These are phyloP conservation scores for Calyptommatus sinebrachiatus DNA, from an alignment of 2,113 vertebrate genomes.

Conservation along the genomic window DNA sequence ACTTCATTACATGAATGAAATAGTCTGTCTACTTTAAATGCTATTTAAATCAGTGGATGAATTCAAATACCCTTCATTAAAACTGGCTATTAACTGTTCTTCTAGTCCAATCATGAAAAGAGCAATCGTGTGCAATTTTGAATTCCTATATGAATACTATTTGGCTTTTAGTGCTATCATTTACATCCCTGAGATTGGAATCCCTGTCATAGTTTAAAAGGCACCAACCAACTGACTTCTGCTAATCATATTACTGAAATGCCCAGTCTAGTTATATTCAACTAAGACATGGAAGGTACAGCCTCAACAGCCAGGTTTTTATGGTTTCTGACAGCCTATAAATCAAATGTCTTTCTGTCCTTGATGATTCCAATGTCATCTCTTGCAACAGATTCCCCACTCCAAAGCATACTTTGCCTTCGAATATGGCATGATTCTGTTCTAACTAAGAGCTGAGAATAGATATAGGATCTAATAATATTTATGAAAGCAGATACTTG, in stretches of 20 bases:
- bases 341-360: constrained; percentile 17
- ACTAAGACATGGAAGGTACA: background rate
- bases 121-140: background rate
- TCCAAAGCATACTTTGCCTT: constrained; percentile 8
- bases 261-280: constrained; percentile 26
- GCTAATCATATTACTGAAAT: constrained; percentile 13
- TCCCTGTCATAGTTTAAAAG: constrained; percentile 30
- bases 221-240: background rate
- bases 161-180: background rate
- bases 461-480: constrained; percentile 38
- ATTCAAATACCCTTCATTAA: constrained; percentile 13
- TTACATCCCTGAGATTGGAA: constrained; percentile 22
- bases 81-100: background rate
- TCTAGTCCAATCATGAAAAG: constrained; percentile 5
- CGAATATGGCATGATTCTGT: constrained; percentile 18
- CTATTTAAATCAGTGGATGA: constrained; percentile 1
- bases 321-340: constrained; percentile 27
- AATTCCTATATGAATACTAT: background rate
- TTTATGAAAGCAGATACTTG: constrained; percentile 12
- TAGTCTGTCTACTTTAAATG: background rate
- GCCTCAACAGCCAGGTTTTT: constrained; percentile 20
- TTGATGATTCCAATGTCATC: constrained; percentile 30
- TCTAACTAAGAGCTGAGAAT: constrained; percentile 37
- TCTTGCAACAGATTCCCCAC: constrained; percentile 9
- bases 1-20: constrained; percentile 30